Base-by-base conservation (phyloP, 2,113 vertebrate species). In the Pteropus alecto region DNA sequence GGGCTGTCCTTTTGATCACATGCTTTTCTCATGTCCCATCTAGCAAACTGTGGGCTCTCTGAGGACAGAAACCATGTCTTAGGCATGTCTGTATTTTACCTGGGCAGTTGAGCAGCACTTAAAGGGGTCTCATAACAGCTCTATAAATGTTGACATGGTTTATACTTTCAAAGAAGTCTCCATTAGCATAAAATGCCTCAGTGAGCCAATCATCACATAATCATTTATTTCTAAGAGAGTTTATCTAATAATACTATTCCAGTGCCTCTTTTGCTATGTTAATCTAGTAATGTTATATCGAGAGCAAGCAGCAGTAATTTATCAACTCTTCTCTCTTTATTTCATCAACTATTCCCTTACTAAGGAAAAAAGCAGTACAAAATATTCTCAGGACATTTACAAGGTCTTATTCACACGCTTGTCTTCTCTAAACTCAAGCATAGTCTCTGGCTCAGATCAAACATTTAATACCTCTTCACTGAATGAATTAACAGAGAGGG, bases 151-250 rank as follows among this genome's bases (percentile, higher is more conserved):
- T 67, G 76, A 81, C 51, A 78, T 85, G 35, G 30, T 88, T 33
- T 84, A 3, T 22, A 41, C 10, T 73, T 93, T 86, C 38, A 51
- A 51, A 92, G 48, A 70, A 58, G 65, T 61, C 33, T 76, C 22
- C 48, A 68, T 74, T 12, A 38, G 18, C 11, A 48, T 46, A 85
- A 91, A 84, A 48, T 46, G 46, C 6, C 71, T 79, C 24, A 4
- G 21, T 24, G 22, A 70, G 43, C 16, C 33, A 61, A 4, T 68
- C 12, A 70, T 35, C n/a, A 18, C 6, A 21, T 71, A 89, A 89
- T 63, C 93, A 51, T 68, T 91, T 87, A 90, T 85, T 90, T 84
- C 54, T 61, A 92, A 73, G n/a, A 87, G 0, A 67, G 24, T 92
- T 87, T 82, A 41, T 65, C 22, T 61, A 54, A 61, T 68, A 58